Percentiles rank a stretch among this genome's conserved stretches.
These are phyloP conservation scores for Peromyscus melanophrys DNA, from an alignment of 2,797 vertebrate species.

Conservation along the genomic window DNA sequence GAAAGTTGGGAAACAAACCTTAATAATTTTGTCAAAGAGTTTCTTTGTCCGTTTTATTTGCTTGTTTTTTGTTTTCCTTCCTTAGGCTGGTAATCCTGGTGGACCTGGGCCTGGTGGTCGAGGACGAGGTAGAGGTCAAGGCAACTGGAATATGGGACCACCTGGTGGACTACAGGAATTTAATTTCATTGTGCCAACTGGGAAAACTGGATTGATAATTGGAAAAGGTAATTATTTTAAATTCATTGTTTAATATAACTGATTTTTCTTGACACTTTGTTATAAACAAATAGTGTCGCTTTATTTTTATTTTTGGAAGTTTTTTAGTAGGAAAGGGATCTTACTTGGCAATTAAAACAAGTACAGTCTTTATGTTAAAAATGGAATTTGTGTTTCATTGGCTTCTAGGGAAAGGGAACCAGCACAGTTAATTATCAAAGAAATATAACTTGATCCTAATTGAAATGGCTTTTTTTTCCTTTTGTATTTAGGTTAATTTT, in stretches of 20 bases:
- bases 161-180: conserved; percentile 99
- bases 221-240: conserved; percentile 94
- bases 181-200: conserved; percentile 98
- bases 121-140: conserved; percentile 97
- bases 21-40: not conserved
- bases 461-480: not conserved
- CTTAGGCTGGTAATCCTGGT: conserved; percentile 94
- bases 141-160: conserved; percentile 99
- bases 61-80: not conserved
- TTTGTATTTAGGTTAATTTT: not conserved
- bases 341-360: conserved; percentile 1
- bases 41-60: conserved; percentile 43
- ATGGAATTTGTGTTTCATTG: not conserved
- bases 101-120: conserved; percentile 94
- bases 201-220: conserved; percentile 99
- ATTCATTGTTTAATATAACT: conserved; percentile 1
- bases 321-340: conserved; percentile 28
- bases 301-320: not conserved
- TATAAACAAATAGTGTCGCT: not conserved
- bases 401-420: not conserved
- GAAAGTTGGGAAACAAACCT: not conserved
- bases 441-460: not conserved
- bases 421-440: conserved; percentile 13
- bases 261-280: conserved; percentile 20
- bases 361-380: not conserved